Percentiles rank a stretch among this genome's conserved stretches.
Conservation (phyloP, 2,888 invertebrate species). For the Acanthosepion pharaonis region DNA sequence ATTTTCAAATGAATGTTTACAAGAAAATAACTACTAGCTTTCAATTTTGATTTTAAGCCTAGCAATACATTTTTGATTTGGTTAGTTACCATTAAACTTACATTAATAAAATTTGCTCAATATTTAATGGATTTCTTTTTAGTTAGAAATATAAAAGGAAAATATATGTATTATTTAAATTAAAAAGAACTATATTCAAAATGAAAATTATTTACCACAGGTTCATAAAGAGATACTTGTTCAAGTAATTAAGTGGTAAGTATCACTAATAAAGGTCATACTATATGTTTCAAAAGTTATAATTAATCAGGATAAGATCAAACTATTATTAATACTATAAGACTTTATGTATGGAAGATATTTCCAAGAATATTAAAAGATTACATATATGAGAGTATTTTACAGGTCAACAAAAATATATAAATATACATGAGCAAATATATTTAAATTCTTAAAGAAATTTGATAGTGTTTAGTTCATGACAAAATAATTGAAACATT, state of each 20-base stretch:
- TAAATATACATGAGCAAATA: neutral
- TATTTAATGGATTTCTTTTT: neutral
- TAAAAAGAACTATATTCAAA: neutral
- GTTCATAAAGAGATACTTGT: neutral
- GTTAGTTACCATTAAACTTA: neutral
- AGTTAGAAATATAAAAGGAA: neutral
- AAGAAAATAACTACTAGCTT: neutral
- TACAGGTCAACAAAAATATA: neutral
- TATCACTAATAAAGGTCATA: neutral
- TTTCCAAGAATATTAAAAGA: neutral
- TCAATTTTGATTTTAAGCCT: too few species aligned
- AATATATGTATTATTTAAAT: neutral
- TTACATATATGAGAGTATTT: neutral
- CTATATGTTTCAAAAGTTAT: neutral
- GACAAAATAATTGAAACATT: neutral
- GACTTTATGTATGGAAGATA: neutral
- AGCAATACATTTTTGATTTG: neutral
- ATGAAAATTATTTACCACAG: neutral
- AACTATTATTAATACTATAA: neutral
- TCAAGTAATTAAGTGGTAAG: neutral
- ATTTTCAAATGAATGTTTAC: neutral
- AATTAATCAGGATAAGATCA: neutral
- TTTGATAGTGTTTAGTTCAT: neutral
- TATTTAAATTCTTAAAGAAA: neutral
- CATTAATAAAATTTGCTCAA: neutral